Evolutionary conservation across 2,797 vertebrate genomes (phyloP), one percentile per base, ranked within the genome.

Genomic region (Dromococcyx pavoninus): DNA sequence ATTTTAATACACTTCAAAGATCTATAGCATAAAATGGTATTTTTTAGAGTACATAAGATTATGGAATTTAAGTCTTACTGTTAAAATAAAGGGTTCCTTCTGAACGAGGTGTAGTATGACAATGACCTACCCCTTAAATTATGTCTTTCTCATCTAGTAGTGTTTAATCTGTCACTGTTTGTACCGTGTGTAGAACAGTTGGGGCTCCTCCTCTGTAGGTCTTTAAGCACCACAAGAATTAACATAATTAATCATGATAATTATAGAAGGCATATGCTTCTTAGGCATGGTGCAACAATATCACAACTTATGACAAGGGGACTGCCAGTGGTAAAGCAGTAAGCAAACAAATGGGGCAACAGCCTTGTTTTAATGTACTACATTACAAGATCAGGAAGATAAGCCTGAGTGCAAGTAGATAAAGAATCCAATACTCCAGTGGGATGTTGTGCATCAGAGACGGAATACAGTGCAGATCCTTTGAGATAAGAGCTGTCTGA

Each of bases 341-440:
- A 33, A 92, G 92, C 80, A 93, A 95, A 86, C 83, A 96, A 96
- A 86, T 80, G 89, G 85, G 58, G 89, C 83, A 94, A 84, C 93
- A 93, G 95, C 46, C 67, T 96, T 94, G 91, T 94, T 89, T 69
- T 88, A 91, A 95, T 95, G 95, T 95, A 97, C 96, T 96, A 91
- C 83, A 91, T 97, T 96, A 70, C 66, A n/a, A 93, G 96, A 97
- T 97, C 87, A 18, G 23, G 89, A 95, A 95, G 96, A 94, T 97
- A 98, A 98, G 88, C 69, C 87, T 83, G 89, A 89, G 41, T 88
- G 95, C 91, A 82, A 97, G 93, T 37, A 97, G 97, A 97, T 97
- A 96, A 97, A 96, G 91, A 95, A 95, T 90, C 92, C 93, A 94
- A 94, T 96, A 94, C 95, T 96, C 95, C 88, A 69, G 92, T 92